phyloP scores from a whole-genome alignment of 1,140 invertebrate species.

The Papilio aristodemus region DNA sequence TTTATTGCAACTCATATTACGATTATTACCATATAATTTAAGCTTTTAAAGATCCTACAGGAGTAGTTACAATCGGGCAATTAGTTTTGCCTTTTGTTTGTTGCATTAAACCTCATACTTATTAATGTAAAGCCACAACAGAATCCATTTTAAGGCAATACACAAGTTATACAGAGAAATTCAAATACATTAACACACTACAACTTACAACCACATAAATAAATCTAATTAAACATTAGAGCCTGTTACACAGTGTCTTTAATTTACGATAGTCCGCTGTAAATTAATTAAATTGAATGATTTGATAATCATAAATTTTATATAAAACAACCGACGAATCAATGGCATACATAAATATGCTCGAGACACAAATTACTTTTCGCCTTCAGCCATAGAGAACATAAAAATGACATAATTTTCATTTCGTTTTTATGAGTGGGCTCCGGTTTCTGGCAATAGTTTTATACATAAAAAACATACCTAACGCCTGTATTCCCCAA shows the following conservation, averaged over 20 bases:
- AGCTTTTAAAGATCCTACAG: conserved; percentile 23
- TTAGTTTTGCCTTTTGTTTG: background rate
- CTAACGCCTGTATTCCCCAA: no score
- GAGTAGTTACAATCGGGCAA: conserved; percentile 20
- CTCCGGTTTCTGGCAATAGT: no score
- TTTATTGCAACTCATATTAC: conserved; percentile 40
- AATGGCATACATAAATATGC: no score
- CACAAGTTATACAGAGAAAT: background rate
- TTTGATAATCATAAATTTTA: no score
- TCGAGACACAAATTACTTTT: no score
- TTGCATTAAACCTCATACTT: background rate
- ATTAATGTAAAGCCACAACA: conserved; percentile 3
- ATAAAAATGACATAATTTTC: no score
- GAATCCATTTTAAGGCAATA: background rate
- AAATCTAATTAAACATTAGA: conserved; percentile 23
- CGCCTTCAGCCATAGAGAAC: no score
- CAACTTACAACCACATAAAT: conserved; percentile 29
- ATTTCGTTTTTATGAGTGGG: no score
- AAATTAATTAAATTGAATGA: no score
- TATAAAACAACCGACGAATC: no score
- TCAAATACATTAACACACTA: conserved; percentile 3
- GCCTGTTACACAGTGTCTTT: conserved; percentile 5
- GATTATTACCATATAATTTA: conserved; percentile 33
- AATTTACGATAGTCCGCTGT: background rate
- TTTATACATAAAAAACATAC: no score